A percentile compares a stretch with the other conserved stretches of the same genome.
These are phyloP conservation scores for Dicrurus megarhynchus DNA, from an alignment of 2,113 vertebrate genomes.

Conservation along the genomic window DNA sequence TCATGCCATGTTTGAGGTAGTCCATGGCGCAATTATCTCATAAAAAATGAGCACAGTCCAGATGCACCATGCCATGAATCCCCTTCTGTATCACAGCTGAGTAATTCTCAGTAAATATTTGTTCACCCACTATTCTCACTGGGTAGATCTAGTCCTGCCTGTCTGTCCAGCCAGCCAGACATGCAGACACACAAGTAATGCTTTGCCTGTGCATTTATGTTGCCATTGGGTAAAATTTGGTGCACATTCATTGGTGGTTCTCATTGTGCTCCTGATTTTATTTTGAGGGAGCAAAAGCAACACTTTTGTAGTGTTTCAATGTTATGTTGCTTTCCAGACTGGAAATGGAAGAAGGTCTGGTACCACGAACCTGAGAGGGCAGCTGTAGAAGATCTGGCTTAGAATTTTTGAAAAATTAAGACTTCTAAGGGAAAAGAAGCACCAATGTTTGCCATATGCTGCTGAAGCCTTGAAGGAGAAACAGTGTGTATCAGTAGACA, in stretches of 20 bases:
- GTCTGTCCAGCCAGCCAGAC: not conserved
- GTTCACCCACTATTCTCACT: constrained; percentile 78
- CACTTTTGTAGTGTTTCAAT: not conserved
- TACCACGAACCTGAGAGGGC: not conserved
- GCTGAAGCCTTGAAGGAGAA: not conserved
- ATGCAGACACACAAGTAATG: not conserved
- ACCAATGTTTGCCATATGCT: not conserved
- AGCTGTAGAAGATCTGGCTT: not conserved
- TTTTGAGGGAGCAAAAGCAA: not conserved
- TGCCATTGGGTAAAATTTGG: not conserved
- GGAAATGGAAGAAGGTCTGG: not conserved
- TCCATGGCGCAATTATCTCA: constrained; percentile 75
- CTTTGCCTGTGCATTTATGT: not conserved
- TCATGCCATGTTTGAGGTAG: constrained; percentile 69
- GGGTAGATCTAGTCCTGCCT: not conserved
- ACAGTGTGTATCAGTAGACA: not conserved
- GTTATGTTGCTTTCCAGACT: not conserved
- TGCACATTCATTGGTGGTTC: fast-evolving
- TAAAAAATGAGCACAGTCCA: constrained; percentile 77
- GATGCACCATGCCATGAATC: constrained; percentile 70
- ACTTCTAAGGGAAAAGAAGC: not conserved
- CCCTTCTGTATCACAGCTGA: constrained; percentile 76
- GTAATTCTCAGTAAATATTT: constrained; percentile 89
- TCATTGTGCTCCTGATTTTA: not conserved
- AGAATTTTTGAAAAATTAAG: not conserved